These are phyloP conservation scores for Geophilus truncorum DNA, from an alignment of 2,888 invertebrate genomes.

Conservation along the genomic window DNA sequence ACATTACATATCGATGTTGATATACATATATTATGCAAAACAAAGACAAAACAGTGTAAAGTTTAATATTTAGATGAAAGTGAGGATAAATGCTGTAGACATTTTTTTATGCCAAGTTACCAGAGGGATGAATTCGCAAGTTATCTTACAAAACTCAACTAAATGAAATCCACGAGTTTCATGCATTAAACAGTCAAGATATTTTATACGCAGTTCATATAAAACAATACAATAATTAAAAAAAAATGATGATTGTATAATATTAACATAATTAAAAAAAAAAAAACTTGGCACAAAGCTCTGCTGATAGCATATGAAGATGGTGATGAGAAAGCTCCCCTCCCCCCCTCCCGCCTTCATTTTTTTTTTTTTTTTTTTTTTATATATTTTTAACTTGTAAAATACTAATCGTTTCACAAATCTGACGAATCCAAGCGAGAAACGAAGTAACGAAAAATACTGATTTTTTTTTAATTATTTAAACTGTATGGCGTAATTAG, in stretches of 20 bases:
- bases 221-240: background rate
- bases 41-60: background rate
- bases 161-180: background rate
- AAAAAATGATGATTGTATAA: background rate
- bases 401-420: background rate
- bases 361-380: too few species aligned
- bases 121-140: background rate
- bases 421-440: slow-evolving; percentile 13
- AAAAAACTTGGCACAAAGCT: background rate
- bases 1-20: slow-evolving; percentile 1
- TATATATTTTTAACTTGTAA: too few species aligned
- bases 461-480: background rate
- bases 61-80: slow-evolving; percentile 5
- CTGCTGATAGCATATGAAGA: background rate
- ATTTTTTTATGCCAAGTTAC: slow-evolving; percentile 1
- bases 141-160: background rate
- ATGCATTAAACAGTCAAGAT: background rate
- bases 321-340: background rate
- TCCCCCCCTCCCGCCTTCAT: background rate
- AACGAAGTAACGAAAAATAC: background rate
- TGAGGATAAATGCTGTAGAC: background rate
- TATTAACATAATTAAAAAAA: background rate
- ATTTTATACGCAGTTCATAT: background rate
- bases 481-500: background rate
- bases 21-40: slow-evolving; percentile 7